Evolutionary conservation across 2,888 invertebrate species (phyloP).

Genomic region (Brachypalpus laphriformis): DNA sequence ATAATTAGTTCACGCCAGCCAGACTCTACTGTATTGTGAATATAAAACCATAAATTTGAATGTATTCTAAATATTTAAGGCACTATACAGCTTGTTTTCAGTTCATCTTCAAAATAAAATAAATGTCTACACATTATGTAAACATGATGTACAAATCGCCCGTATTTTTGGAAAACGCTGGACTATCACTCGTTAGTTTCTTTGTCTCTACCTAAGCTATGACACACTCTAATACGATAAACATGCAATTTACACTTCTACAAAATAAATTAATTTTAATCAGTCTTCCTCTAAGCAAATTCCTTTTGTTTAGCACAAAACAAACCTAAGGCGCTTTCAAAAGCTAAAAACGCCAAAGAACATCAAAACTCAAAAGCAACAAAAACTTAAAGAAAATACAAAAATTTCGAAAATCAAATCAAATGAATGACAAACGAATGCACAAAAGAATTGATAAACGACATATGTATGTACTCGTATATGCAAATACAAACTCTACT

Average conservation of each 20-base stretch:
- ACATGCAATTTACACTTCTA: constrained; percentile 47
- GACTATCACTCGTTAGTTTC: not conserved
- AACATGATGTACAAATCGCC: no score
- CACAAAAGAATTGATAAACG: constrained; percentile 58
- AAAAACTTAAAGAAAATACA: constrained; percentile 23
- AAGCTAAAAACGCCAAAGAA: constrained; percentile 11
- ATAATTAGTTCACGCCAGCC: no score
- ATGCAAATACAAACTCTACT: constrained; percentile 47
- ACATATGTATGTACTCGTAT: constrained; percentile 16
- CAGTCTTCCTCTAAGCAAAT: constrained; percentile 53
- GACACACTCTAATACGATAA: constrained; percentile 53
- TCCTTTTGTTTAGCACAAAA: constrained; percentile 22
- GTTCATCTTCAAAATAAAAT: not conserved
- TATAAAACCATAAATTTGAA: no score
- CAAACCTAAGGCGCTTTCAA: constrained; percentile 18
- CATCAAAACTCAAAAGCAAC: constrained; percentile 63
- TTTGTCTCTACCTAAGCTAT: not conserved
- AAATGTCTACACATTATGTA: no score
- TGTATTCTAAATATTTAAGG: not conserved
- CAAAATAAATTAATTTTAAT: not conserved
- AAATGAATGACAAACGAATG: constrained; percentile 56
- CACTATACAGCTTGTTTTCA: not conserved
- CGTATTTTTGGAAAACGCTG: constrained; percentile 35
- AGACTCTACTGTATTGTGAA: no score
- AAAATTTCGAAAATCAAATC: constrained; percentile 16